Percentiles rank a stretch among this genome's conserved stretches.
phyloP scores from a whole-genome alignment of 2,888 invertebrate species.

The Drosophila rubida region DNA sequence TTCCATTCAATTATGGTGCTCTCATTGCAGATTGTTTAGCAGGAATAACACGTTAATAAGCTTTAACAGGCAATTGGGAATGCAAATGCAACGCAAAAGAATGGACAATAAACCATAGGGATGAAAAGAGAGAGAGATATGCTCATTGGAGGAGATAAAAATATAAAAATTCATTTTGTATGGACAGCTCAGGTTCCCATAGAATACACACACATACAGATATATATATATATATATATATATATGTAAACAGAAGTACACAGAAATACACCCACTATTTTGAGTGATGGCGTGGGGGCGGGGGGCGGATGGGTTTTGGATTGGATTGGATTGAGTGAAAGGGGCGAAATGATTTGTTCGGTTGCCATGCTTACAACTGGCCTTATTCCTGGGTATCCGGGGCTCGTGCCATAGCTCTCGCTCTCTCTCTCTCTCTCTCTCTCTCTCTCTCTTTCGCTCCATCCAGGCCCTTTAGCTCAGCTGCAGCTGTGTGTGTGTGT shows the following conservation, averaged over 20 bases:
- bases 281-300: not conserved
- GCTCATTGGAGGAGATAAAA: not conserved
- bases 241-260: not conserved
- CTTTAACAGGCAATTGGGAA: slow-evolving; percentile 1
- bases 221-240: not conserved
- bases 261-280: slow-evolving; percentile 3
- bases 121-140: not conserved
- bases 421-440: not conserved
- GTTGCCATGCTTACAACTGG: slow-evolving; percentile 19
- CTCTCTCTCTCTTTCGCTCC: not conserved
- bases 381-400: slow-evolving; percentile 11
- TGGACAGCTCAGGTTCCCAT: slow-evolving; percentile 8
- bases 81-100: slow-evolving; percentile 7
- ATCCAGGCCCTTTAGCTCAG: not conserved
- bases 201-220: not conserved
- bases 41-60: slow-evolving; percentile 16
- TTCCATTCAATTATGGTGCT: slow-evolving; percentile 10
- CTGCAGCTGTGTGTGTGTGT: slow-evolving; percentile 6
- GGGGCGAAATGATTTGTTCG: slow-evolving; percentile 15
- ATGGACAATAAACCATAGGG: not conserved
- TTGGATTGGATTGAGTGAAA: not conserved
- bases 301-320: not conserved
- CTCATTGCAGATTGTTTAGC: slow-evolving; percentile 2
- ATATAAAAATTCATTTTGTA: slow-evolving; percentile 16
- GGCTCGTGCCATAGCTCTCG: not conserved